Conservation (phyloP, 2,797 vertebrate genomes). For the Silurus aristotelis region DNA sequence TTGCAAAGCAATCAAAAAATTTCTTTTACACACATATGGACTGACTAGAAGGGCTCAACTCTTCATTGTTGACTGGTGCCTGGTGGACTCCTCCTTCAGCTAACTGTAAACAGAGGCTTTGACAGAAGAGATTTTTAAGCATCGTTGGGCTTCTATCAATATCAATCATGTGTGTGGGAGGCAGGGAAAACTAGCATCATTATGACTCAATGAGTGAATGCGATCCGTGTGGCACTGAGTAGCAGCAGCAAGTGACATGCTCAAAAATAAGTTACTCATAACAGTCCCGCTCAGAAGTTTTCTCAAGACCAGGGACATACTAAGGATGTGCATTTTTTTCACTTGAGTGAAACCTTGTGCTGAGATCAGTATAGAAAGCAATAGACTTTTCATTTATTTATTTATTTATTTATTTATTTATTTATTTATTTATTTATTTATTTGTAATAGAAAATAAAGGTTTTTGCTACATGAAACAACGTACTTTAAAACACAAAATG, state of each 20-base stretch:
- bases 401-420: too few species aligned
- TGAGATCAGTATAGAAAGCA: neutral
- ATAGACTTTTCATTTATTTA: too few species aligned
- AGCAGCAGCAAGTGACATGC: constrained; percentile 26
- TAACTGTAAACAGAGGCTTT: neutral
- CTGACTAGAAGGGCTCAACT: neutral
- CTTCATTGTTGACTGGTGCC: neutral
- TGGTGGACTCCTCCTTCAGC: neutral
- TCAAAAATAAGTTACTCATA: constrained; percentile 40
- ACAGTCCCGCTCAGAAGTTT: constrained; percentile 32
- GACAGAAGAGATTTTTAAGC: neutral
- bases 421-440: too few species aligned
- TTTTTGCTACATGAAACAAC: too few species aligned
- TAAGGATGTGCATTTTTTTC: neutral
- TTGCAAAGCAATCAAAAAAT: neutral
- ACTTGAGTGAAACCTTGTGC: neutral
- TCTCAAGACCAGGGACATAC: neutral
- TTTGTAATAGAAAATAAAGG: too few species aligned
- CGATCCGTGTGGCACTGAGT: constrained; percentile 4
- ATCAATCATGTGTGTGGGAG: neutral
- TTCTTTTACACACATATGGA: neutral
- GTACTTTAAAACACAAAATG: too few species aligned
- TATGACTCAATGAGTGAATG: neutral
- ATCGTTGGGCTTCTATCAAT: neutral
- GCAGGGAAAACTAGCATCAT: neutral